Percentiles rank a stretch among this genome's conserved stretches.
These are phyloP conservation scores for Pseudomyrmex dendroicus DNA, from an alignment of 1,140 invertebrate species.

Conservation along the genomic window DNA sequence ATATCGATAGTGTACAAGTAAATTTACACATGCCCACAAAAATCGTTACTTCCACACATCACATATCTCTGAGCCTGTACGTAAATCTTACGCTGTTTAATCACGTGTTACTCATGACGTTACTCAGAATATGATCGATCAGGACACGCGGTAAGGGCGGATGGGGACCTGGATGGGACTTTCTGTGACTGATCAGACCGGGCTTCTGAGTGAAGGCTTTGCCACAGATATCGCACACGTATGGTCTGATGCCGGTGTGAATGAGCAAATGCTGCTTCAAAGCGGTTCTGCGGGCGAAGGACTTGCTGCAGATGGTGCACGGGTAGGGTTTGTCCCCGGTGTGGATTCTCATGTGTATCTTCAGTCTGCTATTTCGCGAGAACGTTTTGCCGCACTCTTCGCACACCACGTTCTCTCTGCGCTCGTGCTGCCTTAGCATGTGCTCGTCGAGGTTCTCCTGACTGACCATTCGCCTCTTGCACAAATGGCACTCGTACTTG, in stretches of 20 bases:
- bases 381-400: constrained; percentile 87
- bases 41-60: background rate
- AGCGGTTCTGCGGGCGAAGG: constrained; percentile 82
- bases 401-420: constrained; percentile 84
- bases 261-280: constrained; percentile 89
- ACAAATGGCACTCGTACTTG: constrained; percentile 82
- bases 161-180: constrained; percentile 86
- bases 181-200: constrained; percentile 88
- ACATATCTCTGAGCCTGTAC: background rate
- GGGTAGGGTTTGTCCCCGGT: constrained; percentile 87
- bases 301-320: constrained; percentile 88
- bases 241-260: constrained; percentile 94
- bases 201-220: constrained; percentile 90
- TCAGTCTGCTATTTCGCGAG: constrained; percentile 86
- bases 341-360: constrained; percentile 88
- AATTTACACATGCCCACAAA: background rate
- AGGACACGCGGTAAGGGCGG: constrained; percentile 81
- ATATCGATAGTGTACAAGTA: constrained; percentile 12
- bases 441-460: constrained; percentile 84
- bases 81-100: background rate
- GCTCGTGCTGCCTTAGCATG: constrained; percentile 83
- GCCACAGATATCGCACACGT: constrained; percentile 93
- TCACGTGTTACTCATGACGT: constrained; percentile 74
- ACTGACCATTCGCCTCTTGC: constrained; percentile 83
- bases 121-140: constrained; percentile 82